Percentiles rank a stretch among this genome's conserved stretches.
phyloP scores from a whole-genome alignment of 2,113 vertebrate species.

The Gadus chalcogrammus region DNA sequence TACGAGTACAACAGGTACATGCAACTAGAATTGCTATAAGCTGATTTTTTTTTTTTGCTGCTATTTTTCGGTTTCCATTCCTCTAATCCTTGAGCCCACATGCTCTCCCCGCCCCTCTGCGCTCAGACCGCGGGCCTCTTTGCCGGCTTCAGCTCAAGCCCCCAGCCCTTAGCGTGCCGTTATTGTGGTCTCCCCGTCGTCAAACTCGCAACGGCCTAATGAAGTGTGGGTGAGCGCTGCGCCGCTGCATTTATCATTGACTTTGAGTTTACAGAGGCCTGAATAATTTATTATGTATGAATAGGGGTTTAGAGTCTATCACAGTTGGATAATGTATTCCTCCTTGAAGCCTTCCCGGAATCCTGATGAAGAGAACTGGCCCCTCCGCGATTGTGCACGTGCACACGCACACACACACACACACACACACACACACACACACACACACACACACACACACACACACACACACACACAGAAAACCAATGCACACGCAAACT shows the following conservation, averaged over 20 bases:
- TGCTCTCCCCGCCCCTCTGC: conserved; percentile 2
- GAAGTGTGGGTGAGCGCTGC: conserved; percentile 64
- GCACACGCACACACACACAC: background rate
- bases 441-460: background rate
- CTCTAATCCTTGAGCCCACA: conserved; percentile 9
- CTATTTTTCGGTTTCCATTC: background rate
- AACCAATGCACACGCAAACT: background rate
- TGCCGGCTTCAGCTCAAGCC: conserved; percentile 13
- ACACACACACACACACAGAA: background rate
- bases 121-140: conserved; percentile 6
- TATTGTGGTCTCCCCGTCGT: conserved; percentile 39
- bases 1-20: background rate
- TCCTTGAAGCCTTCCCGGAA: conserved; percentile 65
- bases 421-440: background rate
- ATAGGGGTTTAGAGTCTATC: conserved; percentile 66
- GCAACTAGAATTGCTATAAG: too few species aligned
- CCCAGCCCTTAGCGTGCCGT: conserved; percentile 35
- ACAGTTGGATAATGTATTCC: conserved; percentile 62
- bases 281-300: conserved; percentile 75
- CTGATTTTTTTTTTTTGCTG: too few species aligned
- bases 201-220: conserved; percentile 52
- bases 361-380: conserved; percentile 50
- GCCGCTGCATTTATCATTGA: conserved; percentile 67
- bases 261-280: conserved; percentile 68
- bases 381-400: background rate